Percentiles rank a stretch among this genome's conserved stretches.
Conservation (phyloP, 2,888 invertebrate species). For the Frankliniella fusca region DNA sequence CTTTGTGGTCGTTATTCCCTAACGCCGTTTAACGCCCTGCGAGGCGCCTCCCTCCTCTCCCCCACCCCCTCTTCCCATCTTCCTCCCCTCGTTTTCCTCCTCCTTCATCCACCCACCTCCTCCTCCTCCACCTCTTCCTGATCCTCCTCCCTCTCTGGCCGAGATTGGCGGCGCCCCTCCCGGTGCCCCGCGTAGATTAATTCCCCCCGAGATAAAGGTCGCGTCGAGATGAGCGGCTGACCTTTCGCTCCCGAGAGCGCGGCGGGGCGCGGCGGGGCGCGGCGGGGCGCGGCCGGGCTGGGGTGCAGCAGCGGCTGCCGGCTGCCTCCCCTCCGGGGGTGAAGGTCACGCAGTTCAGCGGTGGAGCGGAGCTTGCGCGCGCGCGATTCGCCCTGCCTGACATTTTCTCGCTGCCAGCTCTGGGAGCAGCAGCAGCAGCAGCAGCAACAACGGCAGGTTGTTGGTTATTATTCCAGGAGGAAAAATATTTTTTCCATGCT, state of each 20-base stretch:
- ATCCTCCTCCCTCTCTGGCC: background rate
- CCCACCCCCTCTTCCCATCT: background rate
- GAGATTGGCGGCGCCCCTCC: background rate
- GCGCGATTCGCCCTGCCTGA: background rate
- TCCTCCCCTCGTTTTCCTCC: background rate
- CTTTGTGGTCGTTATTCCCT: no score
- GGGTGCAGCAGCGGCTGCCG: background rate
- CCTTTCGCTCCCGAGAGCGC: background rate
- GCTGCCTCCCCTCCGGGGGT: background rate
- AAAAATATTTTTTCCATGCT: background rate
- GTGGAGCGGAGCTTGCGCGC: background rate
- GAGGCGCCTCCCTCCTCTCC: no score
- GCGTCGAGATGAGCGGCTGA: background rate
- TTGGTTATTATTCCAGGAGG: background rate
- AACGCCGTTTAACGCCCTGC: no score
- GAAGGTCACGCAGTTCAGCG: background rate
- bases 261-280: background rate
- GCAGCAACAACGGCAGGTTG: no score
- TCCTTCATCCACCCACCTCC: background rate
- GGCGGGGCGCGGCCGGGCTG: background rate
- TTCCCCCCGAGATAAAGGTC: slow-evolving; percentile 8
- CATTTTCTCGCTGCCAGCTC: background rate
- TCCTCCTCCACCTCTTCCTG: background rate
- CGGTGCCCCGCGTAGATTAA: background rate
- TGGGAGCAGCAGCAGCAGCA: no score